Evolutionary conservation across 2,113 vertebrate species (phyloP), one percentile per base, ranked within the genome.

Genomic region (Thunnus maccoyii): DNA sequence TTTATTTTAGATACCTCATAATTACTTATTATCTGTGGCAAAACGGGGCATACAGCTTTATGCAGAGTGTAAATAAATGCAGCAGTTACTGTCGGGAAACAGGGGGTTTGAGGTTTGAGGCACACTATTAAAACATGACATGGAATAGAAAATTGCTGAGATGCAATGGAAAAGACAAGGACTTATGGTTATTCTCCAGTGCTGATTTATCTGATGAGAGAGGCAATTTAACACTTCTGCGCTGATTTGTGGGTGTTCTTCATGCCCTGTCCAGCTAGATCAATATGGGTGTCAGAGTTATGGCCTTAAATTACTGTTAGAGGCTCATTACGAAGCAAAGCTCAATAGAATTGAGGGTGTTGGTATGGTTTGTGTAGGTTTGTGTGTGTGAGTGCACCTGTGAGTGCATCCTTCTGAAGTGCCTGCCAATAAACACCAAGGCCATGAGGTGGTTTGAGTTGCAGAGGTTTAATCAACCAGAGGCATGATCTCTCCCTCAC

Each of bases 171-270:
- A 46, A 76, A 22, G 58, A 72, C 48, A 3, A 25, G 50, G 52
- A 76, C 75, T 60, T 60, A 76, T 51, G 36, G 36, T 50, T 68
- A 68, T 57, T 76, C 71, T 27, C 16, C 20, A 4, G 25, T 0
- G 13, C 76, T 60, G 92, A 93, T 92, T 91, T 88, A 91, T 90
- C 74, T 72, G 83, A 84, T 32, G 69, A 78, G 82, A 72, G 84
- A 88, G 79, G 83, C 79, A 78, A 74, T 93, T 90, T 82, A 89
- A 86, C 88, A 84, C 85, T 54, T 87, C 89, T 84, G 80, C 66
- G 2, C 78, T 91, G 89, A 95, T 93, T 93, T 92, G 91, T 83
- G 87, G 78, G 72, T 87, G 86, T 86, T 93, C 92, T 93, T 91
- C 82, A 89, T 83, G 88, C 86, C 80, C 85, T 72, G 90, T 94